phyloP scores from a whole-genome alignment of 2,113 vertebrate genomes.

The Engraulis encrasicolus region DNA sequence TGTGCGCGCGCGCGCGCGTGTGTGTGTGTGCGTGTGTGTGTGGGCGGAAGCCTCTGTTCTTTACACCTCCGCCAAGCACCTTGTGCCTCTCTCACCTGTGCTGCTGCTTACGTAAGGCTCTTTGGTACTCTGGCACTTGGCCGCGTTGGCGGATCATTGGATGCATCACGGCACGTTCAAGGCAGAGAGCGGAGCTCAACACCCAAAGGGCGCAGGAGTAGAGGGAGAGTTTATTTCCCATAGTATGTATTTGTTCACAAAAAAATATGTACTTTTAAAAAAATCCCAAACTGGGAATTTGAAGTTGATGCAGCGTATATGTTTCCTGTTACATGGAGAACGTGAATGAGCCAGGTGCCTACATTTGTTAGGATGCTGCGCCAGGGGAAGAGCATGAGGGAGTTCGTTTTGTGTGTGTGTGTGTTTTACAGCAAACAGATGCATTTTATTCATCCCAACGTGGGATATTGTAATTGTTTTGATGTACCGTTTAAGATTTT shows the following conservation, averaged over 20 bases:
- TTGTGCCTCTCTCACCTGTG: neutral
- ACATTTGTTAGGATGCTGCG: too few relatives aligned
- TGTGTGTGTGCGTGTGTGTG: neutral
- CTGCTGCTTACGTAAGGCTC: neutral
- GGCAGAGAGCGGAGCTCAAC: neutral
- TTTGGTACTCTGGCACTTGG: neutral
- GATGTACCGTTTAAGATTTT: too few relatives aligned
- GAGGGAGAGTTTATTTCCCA: neutral
- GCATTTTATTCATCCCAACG: too few relatives aligned
- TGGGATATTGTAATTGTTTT: too few relatives aligned
- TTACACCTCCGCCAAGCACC: neutral
- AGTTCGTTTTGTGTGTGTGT: neutral
- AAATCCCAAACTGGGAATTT: too few relatives aligned
- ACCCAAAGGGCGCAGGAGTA: neutral
- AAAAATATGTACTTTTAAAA: too few relatives aligned
- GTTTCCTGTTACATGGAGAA: too few relatives aligned
- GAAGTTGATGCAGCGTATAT: too few relatives aligned
- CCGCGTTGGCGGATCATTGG: neutral
- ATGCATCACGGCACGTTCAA: neutral
- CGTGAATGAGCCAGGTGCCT: too few relatives aligned
- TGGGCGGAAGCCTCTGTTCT: neutral
- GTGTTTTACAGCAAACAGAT: too few relatives aligned
- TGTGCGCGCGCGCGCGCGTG: neutral
- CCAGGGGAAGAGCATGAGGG: too few relatives aligned
- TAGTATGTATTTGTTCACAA: too few relatives aligned